phyloP scores from a whole-genome alignment of 1,140 invertebrate genomes.

The Amphibalanus amphitrite region DNA sequence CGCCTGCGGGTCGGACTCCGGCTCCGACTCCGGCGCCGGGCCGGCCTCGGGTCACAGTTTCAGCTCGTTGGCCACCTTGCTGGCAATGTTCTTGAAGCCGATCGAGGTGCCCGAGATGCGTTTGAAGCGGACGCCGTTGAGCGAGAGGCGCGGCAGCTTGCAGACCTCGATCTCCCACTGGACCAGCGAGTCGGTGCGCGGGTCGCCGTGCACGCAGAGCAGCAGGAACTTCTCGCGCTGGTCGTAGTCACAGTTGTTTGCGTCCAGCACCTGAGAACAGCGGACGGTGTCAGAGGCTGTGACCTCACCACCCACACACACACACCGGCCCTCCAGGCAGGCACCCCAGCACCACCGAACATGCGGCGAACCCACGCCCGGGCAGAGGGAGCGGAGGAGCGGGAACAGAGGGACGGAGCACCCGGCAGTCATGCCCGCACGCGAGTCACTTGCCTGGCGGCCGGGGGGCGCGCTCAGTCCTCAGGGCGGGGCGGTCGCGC shows the following conservation, averaged over 20 bases:
- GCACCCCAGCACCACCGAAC: too few relatives aligned
- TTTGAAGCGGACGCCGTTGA: constrained; percentile 99
- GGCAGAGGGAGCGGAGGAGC: too few relatives aligned
- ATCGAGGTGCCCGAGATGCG: constrained; percentile 98
- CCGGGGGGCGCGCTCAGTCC: background rate
- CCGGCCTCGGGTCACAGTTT: constrained; percentile 44
- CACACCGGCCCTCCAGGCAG: too few relatives aligned
- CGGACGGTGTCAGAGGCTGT: too few relatives aligned
- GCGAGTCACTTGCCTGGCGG: background rate
- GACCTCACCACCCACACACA: too few relatives aligned
- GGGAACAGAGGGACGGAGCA: too few relatives aligned
- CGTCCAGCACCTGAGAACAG: constrained; percentile 60
- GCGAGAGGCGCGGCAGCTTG: constrained; percentile 89
- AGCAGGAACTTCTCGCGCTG: constrained; percentile 93
- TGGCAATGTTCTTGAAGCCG: constrained; percentile 99
- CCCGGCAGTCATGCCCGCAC: background rate
- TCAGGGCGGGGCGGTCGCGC: background rate
- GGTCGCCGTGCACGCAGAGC: constrained; percentile 95
- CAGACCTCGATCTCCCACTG: constrained; percentile 99
- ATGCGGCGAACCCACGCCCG: too few relatives aligned
- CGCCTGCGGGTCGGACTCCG: too few relatives aligned
- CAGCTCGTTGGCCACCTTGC: constrained; percentile 98
- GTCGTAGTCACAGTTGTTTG: constrained; percentile 99
- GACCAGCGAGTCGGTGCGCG: constrained; percentile 93
- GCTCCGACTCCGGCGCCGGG: background rate